Evolutionary conservation across 2,888 invertebrate genomes (phyloP), one percentile per base, ranked within the genome.

Genomic region (Nyleta sp.): DNA sequence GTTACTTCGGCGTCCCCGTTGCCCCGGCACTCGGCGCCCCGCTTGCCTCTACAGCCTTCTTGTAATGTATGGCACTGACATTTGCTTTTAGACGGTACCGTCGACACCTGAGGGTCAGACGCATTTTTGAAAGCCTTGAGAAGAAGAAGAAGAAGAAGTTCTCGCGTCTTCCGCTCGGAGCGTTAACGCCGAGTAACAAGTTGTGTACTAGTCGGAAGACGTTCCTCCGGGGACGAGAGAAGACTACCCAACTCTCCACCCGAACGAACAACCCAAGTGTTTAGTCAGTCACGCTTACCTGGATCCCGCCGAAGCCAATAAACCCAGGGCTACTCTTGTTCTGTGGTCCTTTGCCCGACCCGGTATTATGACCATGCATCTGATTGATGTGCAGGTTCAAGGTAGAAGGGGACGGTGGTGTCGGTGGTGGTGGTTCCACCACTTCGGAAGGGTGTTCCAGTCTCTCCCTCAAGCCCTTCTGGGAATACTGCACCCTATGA

Each of bases 21-120:
- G 76, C 81, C 86, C 46, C 86, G 86, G 71, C 87, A 86, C 68
- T 87, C 88, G 15, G 84, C 68, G 17, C 73, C 84, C 67, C 86
- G 85, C 68, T 84, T 87, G 82, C 78, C 85, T 81, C 82, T 80
- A 81, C 68, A 84, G 71, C 72, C 84, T 65, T 86, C 85, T 75
- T 89, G 88, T 55, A 88, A 86, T 60, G 85, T 84, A 80, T 90
- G 90, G 78, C 90, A 90, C 79, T 89, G 90, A 78, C 90, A 90
- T 68, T 90, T 89, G 62, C 78, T 86, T 81, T 84, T 87, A 59
- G 82, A 80, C 50, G 81, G 82, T 59, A 80, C 78, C 53, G 81
- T 46, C 28, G 84, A 76, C 20, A 83, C 83, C 87, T 87, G 81
- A 57, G 72, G 71, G 78, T 72, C 75, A 70, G 52, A 74, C 48